phyloP scores from a whole-genome alignment of 2,888 invertebrate species.

The Crossocerus cetratus region DNA sequence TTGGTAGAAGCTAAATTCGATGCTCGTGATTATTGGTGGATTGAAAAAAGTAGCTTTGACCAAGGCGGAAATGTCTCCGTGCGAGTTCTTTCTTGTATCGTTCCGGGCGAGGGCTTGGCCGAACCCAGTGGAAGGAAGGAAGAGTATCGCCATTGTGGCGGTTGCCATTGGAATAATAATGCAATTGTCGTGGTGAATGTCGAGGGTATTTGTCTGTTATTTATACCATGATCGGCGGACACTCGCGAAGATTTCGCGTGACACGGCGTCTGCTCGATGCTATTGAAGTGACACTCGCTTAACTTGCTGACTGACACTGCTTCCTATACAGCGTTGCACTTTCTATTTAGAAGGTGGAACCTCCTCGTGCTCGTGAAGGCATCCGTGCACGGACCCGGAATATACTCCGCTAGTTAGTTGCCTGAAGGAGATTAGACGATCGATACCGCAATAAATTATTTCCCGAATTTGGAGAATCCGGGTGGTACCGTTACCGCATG shows the following conservation, averaged over 20 bases:
- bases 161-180: constrained; percentile 55
- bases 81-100: constrained; percentile 49
- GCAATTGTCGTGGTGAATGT: constrained; percentile 52
- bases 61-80: constrained; percentile 23
- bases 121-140: constrained; percentile 56
- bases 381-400: constrained; percentile 28
- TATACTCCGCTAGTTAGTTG: constrained; percentile 34
- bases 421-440: constrained; percentile 34
- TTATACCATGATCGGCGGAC: constrained; percentile 7
- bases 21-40: constrained; percentile 23
- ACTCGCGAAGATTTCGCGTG: no score
- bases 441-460: constrained; percentile 40
- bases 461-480: constrained; percentile 37
- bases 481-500: constrained; percentile 20
- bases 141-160: constrained; percentile 51
- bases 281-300: no score
- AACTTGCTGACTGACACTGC: no score
- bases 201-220: constrained; percentile 39
- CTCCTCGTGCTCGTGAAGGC: no score
- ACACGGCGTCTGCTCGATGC: no score
- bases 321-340: no score
- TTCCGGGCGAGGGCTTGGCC: constrained; percentile 25
- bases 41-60: constrained; percentile 26
- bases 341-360: no score
- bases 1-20: constrained; percentile 1